Conservation (phyloP, 1,140 invertebrate species). For the Gonatopus flavifemur region DNA sequence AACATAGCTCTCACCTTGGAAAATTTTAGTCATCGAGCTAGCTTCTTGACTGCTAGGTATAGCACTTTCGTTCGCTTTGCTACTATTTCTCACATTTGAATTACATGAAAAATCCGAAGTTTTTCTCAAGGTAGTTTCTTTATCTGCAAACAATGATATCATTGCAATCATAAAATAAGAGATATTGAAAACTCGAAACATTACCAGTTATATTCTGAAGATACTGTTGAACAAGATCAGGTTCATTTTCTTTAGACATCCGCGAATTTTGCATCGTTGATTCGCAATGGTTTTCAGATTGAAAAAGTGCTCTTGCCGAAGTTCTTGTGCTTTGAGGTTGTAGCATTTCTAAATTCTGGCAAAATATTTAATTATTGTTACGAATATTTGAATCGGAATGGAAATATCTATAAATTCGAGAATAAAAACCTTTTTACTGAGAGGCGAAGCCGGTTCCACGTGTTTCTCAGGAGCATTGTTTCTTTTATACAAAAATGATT, state of each 20-base stretch:
- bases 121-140: too few relatives aligned
- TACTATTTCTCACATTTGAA: constrained; percentile 5
- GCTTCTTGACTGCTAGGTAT: constrained; percentile 24
- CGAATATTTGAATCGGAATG: constrained; percentile 5
- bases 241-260: constrained; percentile 22
- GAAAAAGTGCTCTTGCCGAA: constrained; percentile 32
- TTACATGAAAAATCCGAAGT: too few relatives aligned
- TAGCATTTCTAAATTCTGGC: constrained; percentile 51
- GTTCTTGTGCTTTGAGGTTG: constrained; percentile 42
- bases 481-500: constrained; percentile 53
- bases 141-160: too few relatives aligned
- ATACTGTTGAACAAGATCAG: constrained; percentile 44
- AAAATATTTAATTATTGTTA: constrained; percentile 11
- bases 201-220: constrained; percentile 31
- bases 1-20: too few relatives aligned
- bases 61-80: constrained; percentile 13
- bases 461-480: constrained; percentile 33
- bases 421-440: constrained; percentile 68
- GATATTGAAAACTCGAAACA: too few relatives aligned
- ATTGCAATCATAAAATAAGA: too few relatives aligned
- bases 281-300: constrained; percentile 12
- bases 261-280: not conserved
- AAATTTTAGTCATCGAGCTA: too few relatives aligned
- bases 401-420: constrained; percentile 6
- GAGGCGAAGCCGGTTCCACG: constrained; percentile 60